Evolutionary conservation across 2,888 invertebrate species (phyloP), one percentile per base, ranked within the genome.

Genomic region (Teleogryllus oceanicus): DNA sequence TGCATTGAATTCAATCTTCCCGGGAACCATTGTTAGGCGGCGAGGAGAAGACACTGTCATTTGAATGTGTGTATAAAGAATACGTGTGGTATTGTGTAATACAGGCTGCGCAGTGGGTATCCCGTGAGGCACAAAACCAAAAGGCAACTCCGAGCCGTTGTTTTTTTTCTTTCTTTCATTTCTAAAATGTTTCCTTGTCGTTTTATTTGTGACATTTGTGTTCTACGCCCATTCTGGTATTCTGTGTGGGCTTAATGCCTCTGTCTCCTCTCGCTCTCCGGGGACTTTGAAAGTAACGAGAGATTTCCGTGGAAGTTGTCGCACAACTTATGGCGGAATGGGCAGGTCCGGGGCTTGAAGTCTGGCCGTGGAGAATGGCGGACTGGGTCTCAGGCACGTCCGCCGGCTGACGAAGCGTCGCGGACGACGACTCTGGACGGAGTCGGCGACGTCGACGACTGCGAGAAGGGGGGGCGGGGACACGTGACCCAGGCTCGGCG

Each of bases 51-150:
- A 62, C 62, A 62, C 62, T n/a, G 62, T 62, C 62, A 62, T 62
- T 62, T 62, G 62, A 62, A 62, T 62, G 62, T 62, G 62, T 62
- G n/a, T 62, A 62, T 62, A 62, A 62, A 62, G 62, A 62, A 62
- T 62, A 62, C 62, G n/a, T 62, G 62, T 62, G 62, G 62, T n/a
- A 62, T 62, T 62, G 62, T 62, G 62, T 62, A 62, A 62, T 62
- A 62, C 62, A 18, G 62, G 62, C 62, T 62, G 62, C 62, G 62
- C 62, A 18, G 62, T n/a, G 62, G 62, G 62, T 62, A 62, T 62
- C n/a, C 62, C 62, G n/a, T 12, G 62, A 62, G 62, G 62, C 62
- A 62, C 62, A 13, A n/a, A n/a, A 62, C 62, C 16, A 5, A 62
- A 62, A 62, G 62, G 62, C 13, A 18, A 62, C 62, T 62, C n/a